Conservation (phyloP, 1,140 invertebrate species). For the Brachionus paranguensis region DNA sequence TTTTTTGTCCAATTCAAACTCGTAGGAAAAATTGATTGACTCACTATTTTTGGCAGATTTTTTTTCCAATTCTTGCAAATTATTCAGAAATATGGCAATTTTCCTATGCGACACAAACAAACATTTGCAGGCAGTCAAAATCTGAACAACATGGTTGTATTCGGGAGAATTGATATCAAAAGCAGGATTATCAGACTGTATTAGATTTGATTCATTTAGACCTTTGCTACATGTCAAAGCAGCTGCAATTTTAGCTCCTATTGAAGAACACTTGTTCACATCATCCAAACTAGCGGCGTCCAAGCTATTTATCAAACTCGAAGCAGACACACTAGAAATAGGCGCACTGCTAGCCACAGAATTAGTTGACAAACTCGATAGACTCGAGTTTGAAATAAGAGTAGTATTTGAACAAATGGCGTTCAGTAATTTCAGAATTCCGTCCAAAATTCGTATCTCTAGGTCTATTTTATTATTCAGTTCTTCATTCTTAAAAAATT, state of each 20-base stretch:
- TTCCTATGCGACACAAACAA: slow-evolving; percentile 25
- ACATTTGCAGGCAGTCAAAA: slow-evolving; percentile 36
- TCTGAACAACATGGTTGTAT: slow-evolving; percentile 20
- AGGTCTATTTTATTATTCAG: slow-evolving; percentile 18
- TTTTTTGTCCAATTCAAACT: not conserved
- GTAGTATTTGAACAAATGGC: not conserved
- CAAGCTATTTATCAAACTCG: not conserved
- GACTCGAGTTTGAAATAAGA: not conserved
- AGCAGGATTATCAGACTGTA: not conserved
- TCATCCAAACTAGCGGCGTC: not conserved
- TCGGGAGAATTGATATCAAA: slow-evolving; percentile 16
- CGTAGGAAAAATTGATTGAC: not conserved
- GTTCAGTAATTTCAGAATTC: not conserved
- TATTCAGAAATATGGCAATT: slow-evolving; percentile 12
- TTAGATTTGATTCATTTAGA: not conserved
- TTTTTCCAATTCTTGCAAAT: slow-evolving; percentile 30
- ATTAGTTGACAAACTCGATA: not conserved
- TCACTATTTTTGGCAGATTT: not conserved
- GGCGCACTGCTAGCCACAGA: not conserved
- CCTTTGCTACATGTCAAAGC: not conserved
- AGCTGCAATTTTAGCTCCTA: not conserved
- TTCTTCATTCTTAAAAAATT: slow-evolving; percentile 17
- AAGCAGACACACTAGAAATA: not conserved
- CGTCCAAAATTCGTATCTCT: slow-evolving; percentile 1
- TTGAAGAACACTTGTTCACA: not conserved